Percentiles rank a stretch among this genome's conserved stretches.
Evolutionary conservation across 2,888 invertebrate species (phyloP).

Genomic region (Eupithecia abbreviata): DNA sequence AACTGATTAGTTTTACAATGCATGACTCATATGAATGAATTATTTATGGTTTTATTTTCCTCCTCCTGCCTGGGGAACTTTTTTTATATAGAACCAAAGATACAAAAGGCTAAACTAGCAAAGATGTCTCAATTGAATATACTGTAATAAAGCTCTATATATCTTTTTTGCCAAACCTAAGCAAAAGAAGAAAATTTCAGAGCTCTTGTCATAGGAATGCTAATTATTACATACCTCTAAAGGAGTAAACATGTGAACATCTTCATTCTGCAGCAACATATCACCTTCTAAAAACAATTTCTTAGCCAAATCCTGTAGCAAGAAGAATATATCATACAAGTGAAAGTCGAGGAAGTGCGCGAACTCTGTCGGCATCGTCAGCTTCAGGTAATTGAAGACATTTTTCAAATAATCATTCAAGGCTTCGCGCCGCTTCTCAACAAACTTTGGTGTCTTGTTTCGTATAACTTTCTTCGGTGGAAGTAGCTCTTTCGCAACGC

Average conservation of each 20-base stretch:
- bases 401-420: slow-evolving; percentile 92
- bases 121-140: background rate
- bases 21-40: background rate
- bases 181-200: background rate
- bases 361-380: slow-evolving; percentile 91
- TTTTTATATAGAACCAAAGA: background rate
- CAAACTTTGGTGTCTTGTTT: slow-evolving; percentile 93
- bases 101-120: background rate
- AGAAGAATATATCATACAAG: slow-evolving; percentile 94
- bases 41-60: background rate
- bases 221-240: slow-evolving; percentile 85
- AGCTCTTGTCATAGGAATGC: background rate
- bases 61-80: background rate
- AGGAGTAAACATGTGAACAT: slow-evolving; percentile 88
- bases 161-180: too few relatives aligned
- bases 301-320: slow-evolving; percentile 92
- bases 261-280: slow-evolving; percentile 84
- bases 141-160: too few relatives aligned
- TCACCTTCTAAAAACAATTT: slow-evolving; percentile 91
- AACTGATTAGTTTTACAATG: background rate
- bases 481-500: slow-evolving; percentile 91
- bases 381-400: slow-evolving; percentile 89
- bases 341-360: slow-evolving; percentile 95
- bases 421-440: slow-evolving; percentile 91
- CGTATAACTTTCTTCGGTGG: slow-evolving; percentile 97